Base-by-base conservation (phyloP, 2,888 invertebrate species). In the Aricia artaxerxes region DNA sequence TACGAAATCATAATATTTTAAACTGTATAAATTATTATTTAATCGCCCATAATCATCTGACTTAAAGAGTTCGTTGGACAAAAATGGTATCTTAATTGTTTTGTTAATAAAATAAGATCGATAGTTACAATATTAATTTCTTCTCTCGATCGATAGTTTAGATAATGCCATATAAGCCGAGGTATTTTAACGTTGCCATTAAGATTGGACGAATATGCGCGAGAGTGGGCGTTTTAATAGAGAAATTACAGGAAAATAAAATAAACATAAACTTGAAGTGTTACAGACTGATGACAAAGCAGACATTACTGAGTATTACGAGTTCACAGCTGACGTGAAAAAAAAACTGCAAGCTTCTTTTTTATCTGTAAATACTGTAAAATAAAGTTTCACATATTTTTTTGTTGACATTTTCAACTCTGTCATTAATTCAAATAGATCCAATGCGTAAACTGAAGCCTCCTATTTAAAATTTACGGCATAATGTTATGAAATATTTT, bases 201-300 rank as follows among this genome's bases (percentile, higher is more conserved):
- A 64, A 75, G 75, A 31, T 78, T 75, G 76, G 60, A 79, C 79
- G 61, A 79, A 79, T 79, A 80, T 77, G 77, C 35, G 24, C 78
- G 78, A 79, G 83, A 82, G 86, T 85, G 85, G 85, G 86, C 83
- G 86, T 85, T 85, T 86, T 93, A 93, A 93, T 94, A 93, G 91
- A 93, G 93, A 93, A 91, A 93, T 93, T 93, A 93, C 92, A 90
- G 85, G 83, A 83, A 86, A 87, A 90, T 90, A 91, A 91, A 91
- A 90, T 90, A 90, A 90, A 87, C 87, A 88, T 86, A 87, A 86
- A 69, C 13, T 38, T 38, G 16, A 4, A 35, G 69, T 69, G 69
- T 35, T 69, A 0, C 35, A 13, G 35, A 13, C 13, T 35, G 24
- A 69, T 11, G 5, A 35, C 5, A 69, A 38, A 35, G 38, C 13